A percentile compares a stretch with the other conserved stretches of the same genome.
phyloP scores from a whole-genome alignment of 1,140 invertebrate genomes.

The Anthonomus grandis region DNA sequence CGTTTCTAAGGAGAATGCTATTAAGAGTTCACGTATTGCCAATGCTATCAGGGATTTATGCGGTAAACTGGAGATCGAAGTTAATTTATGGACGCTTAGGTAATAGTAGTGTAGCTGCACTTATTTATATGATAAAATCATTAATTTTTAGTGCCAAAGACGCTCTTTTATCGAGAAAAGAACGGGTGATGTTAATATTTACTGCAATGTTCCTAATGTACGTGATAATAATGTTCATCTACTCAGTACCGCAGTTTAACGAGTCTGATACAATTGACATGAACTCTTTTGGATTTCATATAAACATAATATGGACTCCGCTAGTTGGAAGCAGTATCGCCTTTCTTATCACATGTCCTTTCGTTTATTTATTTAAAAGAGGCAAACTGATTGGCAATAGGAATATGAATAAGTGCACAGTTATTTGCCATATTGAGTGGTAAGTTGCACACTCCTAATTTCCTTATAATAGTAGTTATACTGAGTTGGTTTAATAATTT shows the following conservation, averaged over 20 bases:
- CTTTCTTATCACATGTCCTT: conserved; percentile 20
- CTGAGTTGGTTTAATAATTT: no score
- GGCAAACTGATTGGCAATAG: no score
- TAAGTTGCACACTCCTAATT: no score
- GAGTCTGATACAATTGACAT: conserved; percentile 23
- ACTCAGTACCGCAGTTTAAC: conserved; percentile 21
- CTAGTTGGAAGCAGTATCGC: conserved; percentile 12
- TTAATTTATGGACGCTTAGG: conserved; percentile 11
- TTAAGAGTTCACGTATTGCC: not conserved
- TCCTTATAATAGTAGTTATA: no score
- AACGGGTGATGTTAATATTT: conserved; percentile 26
- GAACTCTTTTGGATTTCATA: conserved; percentile 15
- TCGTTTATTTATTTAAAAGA: conserved; percentile 15
- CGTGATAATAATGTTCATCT: conserved; percentile 23
- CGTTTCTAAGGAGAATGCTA: not conserved
- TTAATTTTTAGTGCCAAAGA: conserved; percentile 7
- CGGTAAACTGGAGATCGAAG: not conserved
- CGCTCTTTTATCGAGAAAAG: conserved; percentile 10
- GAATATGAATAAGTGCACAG: no score
- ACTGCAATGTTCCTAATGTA: conserved; percentile 24
- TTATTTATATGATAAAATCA: not conserved
- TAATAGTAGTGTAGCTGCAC: not conserved
- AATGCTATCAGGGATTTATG: not conserved
- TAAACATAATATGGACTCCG: conserved; percentile 15
- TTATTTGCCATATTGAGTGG: no score